These are phyloP conservation scores for Epinephelus awoara DNA, from an alignment of 2,797 vertebrate species.

Conservation along the genomic window DNA sequence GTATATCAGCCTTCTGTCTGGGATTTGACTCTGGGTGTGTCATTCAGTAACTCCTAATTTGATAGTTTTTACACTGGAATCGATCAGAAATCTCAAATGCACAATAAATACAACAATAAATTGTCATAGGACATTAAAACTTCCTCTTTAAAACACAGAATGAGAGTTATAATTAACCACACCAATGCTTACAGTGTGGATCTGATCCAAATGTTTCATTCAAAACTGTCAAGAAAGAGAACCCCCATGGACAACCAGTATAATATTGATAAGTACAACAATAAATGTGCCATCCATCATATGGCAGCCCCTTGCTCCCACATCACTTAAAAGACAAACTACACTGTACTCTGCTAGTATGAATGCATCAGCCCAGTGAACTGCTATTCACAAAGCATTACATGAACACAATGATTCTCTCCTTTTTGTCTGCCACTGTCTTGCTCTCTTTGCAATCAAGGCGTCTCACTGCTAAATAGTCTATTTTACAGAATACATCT, in stretches of 20 bases:
- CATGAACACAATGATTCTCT: constrained; percentile 43
- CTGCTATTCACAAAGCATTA: constrained; percentile 23
- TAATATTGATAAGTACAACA: constrained; percentile 16
- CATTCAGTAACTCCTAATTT: neutral
- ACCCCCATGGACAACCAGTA: neutral
- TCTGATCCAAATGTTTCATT: constrained; percentile 12
- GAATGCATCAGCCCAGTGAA: neutral
- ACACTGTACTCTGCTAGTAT: constrained; percentile 1
- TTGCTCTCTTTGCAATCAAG: constrained; percentile 41
- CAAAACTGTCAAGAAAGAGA: neutral
- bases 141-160: neutral
- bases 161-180: neutral
- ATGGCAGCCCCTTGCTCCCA: neutral
- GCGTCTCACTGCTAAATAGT: constrained; percentile 59
- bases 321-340: constrained; percentile 29
- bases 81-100: neutral
- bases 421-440: constrained; percentile 32
- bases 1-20: neutral
- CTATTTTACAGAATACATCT: constrained; percentile 66
- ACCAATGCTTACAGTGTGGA: neutral
- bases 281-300: constrained; percentile 24
- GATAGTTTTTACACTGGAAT: neutral
- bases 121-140: neutral
- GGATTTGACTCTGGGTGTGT: too few relatives aligned
- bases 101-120: neutral